A percentile compares a stretch with the other conserved stretches of the same genome.
Conservation (phyloP, 2,113 vertebrate genomes). For the Sylvia atricapilla region DNA sequence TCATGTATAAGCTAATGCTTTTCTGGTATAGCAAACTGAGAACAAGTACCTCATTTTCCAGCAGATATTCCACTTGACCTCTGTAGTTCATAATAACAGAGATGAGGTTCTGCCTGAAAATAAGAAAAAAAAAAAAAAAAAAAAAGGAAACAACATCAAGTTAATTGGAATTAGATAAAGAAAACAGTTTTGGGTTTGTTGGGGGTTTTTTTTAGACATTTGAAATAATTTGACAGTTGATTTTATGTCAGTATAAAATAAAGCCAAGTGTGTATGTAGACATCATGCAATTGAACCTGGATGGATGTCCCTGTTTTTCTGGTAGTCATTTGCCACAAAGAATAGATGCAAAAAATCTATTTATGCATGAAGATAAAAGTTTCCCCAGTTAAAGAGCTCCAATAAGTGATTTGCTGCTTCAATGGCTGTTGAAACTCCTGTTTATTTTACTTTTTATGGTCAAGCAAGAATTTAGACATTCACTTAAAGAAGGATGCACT, state of each 20-base stretch:
- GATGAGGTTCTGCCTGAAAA: conserved; percentile 22
- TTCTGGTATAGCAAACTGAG: background rate
- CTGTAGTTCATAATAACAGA: conserved; percentile 3
- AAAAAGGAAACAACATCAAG: background rate
- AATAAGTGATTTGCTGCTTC: background rate
- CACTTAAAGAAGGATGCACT: background rate
- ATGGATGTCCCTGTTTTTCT: background rate
- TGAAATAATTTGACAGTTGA: background rate
- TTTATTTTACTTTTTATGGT: background rate
- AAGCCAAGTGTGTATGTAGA: background rate
- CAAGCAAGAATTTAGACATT: background rate
- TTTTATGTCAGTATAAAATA: background rate
- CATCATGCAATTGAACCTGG: background rate
- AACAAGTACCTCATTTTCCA: conserved; percentile 61
- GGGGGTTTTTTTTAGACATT: background rate
- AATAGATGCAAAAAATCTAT: background rate
- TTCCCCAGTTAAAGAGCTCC: background rate
- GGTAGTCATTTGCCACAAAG: background rate
- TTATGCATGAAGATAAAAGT: fast-evolving
- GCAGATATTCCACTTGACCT: conserved; percentile 24
- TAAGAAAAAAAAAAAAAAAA: background rate
- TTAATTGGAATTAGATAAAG: background rate
- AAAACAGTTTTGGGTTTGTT: background rate
- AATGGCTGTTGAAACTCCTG: background rate
- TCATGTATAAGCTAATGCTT: background rate